Conservation (phyloP, 2,113 vertebrate species). For the Catharus fuscescens region DNA sequence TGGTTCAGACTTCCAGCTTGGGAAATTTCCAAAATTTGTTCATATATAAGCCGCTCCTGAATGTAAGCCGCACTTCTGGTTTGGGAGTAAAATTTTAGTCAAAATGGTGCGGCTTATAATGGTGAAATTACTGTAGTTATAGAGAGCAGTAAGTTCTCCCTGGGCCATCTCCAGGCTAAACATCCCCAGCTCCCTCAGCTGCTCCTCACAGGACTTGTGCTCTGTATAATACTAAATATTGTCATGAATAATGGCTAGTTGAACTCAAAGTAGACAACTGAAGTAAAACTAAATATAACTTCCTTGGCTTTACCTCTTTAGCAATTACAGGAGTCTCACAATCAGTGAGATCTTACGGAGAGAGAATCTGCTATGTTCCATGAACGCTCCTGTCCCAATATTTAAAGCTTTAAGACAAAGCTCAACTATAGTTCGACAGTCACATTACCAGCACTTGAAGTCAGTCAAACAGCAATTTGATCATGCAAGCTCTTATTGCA, state of each 20-base stretch:
- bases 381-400: neutral
- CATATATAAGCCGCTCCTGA: no score
- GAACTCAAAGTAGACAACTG: neutral
- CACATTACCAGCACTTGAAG: neutral
- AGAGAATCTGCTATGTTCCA: neutral
- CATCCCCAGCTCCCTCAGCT: neutral
- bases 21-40: no score
- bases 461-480: neutral
- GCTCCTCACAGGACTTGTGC: rapidly evolving
- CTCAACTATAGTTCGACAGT: neutral
- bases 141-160: neutral
- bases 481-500: neutral
- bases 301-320: neutral
- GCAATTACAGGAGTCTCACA: neutral
- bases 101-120: no score
- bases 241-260: neutral
- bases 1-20: no score
- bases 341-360: neutral
- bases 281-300: neutral
- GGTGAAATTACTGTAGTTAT: no score
- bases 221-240: neutral
- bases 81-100: no score
- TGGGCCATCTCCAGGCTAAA: neutral
- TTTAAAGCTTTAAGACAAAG: neutral
- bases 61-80: no score